Base-by-base conservation (phyloP, 64 coral and sea anemone species). In the Catalaphyllia jardinei region DNA sequence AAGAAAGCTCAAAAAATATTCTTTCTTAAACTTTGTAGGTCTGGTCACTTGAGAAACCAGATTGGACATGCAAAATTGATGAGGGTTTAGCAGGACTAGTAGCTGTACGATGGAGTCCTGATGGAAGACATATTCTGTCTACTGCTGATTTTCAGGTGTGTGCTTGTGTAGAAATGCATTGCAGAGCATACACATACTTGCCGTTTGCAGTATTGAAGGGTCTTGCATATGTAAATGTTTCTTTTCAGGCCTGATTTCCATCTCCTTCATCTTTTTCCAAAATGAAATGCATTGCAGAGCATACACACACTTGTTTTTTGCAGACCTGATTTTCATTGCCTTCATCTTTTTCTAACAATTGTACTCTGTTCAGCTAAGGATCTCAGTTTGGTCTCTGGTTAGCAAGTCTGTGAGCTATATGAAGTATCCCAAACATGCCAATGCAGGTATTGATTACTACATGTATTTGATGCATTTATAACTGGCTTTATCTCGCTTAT, bases 1-100 rank as follows among this genome's bases (percentile, higher is more conserved):
- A 46, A 46, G 39, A 46, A 46, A 46, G 39, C 39, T 46, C 6
- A 46, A 6, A 6, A 46, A 46, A 46, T 1, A 46, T 46, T 5
- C n/a, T n/a, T 46, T 46, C 39, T 46, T 46, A 46, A 46, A 46
- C 5, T 46, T 5, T 46, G 6, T 79, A 98, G 96, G 96, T 98
- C 16, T 98, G 96, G 96, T 98, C 96, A 79, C n/a, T 98, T 1
- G 91, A 93, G 20, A 94, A 98, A 75, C 96, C 96, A 54, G 96
- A 95, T 29, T 98, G 96, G 96, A 98, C 93, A 55, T 98, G 96
- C n/a, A 98, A 95, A 60, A 95, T 98, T 86, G 96, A 98, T 39
- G 96, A 98, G 75, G 96, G 96, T 1, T 88, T 91, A 29, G 96
- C 93, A 33, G 96, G 96, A 52, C 62, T 98, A 30, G 84, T 62